phyloP scores from a whole-genome alignment of 2,797 vertebrate genomes.

The Alcedo quadribrachys region DNA sequence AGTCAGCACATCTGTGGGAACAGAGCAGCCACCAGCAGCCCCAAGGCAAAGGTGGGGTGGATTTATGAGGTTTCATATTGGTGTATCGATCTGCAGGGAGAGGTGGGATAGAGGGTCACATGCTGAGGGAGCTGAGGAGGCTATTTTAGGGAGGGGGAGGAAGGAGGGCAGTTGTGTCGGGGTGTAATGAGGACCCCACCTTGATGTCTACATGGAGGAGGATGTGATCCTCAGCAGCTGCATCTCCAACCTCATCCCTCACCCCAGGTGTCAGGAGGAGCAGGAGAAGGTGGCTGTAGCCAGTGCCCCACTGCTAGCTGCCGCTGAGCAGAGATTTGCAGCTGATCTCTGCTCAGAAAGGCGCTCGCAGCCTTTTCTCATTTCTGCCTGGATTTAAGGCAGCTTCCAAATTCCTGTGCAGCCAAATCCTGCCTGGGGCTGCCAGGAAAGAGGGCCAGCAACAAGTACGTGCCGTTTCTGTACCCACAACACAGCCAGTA shows the following conservation, averaged over 20 bases:
- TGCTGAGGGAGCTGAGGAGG: background rate
- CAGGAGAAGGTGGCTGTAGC: background rate
- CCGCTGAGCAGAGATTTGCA: background rate
- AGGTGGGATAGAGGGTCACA: background rate
- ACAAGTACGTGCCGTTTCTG: conserved; percentile 52
- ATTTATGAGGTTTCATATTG: background rate
- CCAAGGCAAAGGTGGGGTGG: background rate
- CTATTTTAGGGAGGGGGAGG: background rate
- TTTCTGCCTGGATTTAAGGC: conserved; percentile 30
- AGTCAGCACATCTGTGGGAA: background rate
- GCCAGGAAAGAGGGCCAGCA: conserved; percentile 49
- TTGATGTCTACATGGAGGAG: accelerated
- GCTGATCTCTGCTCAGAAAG: background rate
- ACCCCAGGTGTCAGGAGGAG: accelerated
- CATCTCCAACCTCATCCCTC: background rate
- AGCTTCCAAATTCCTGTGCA: conserved; percentile 43
- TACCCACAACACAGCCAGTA: background rate
- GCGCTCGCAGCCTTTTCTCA: conserved; percentile 28
- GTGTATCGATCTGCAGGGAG: background rate
- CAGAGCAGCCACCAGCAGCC: background rate
- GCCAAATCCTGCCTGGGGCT: conserved; percentile 39
- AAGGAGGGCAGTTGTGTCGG: background rate
- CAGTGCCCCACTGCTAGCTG: background rate
- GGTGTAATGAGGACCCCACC: background rate
- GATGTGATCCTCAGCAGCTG: accelerated